Base-by-base conservation (phyloP, 2,113 vertebrate species). In the Acanthochromis polyacanthus region DNA sequence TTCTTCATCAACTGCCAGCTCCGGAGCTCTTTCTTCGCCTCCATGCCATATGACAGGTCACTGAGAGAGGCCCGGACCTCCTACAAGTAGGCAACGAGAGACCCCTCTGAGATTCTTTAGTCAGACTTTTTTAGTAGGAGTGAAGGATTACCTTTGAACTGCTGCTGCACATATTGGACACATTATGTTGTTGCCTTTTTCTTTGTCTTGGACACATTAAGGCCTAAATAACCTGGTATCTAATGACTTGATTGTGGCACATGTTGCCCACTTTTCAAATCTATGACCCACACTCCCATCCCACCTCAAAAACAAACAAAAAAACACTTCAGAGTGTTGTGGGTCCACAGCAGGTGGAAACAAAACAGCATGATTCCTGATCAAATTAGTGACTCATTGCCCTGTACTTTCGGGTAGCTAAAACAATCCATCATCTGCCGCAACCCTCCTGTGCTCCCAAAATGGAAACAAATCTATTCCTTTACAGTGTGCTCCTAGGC, bases 1-100 rank as follows among this genome's bases (percentile, higher is more conserved):
- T 96, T 99, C 91, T 99, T 98, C 93, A 99, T 99, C 76, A 98
- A 99, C 94, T 99, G 97, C 79, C 98, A 99, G 94, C 96, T 99
- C 83, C 96, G 97, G 92, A 97, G 97, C 91, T 98, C 98, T 85
- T 98, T 98, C 88, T 99, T 99, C 84, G 96, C 97, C 22, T 96
- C 97, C 71, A 96, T 98, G 92, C 97, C 97, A 93, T 99, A 99
- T 57, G 97, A 99, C 92, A 97, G 98, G 83, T 99, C 98, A 1
- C 94, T 99, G 88, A 89, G 97, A 83, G 97, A 99, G 82, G 96
- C 97, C 45, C 94, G 97, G 81, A 97, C 95, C 85, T 97, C 97
- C 52, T 99, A 97, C 94, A 99, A 95, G 68, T 95, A 90, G 76
- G 72, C n/a, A 4, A 15, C 3, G 14, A 36, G 32, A 36, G 20